These are phyloP conservation scores for Ciona savignyi DNA, from an alignment of 23 tunicate species.

Conservation along the genomic window DNA sequence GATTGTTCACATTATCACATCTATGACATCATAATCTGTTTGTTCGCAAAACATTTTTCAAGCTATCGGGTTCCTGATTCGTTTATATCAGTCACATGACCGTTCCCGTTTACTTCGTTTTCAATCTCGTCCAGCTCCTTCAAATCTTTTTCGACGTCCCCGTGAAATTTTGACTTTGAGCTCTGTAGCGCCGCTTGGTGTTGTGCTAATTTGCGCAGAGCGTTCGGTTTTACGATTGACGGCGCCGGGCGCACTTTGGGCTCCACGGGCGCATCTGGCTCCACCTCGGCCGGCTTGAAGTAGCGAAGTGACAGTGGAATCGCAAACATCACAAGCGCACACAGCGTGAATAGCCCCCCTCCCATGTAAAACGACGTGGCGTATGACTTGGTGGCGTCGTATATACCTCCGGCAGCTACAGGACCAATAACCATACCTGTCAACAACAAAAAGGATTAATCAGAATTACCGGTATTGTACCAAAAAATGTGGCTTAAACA, in stretches of 20 bases:
- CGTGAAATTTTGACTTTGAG: conserved; percentile 40
- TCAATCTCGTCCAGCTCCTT: conserved; percentile 51
- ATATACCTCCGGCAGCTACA: conserved; percentile 58
- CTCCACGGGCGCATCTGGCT: conserved; percentile 9
- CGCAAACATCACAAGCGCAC: conserved; percentile 37
- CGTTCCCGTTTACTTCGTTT: too few relatives aligned
- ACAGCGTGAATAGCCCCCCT: conserved; percentile 40
- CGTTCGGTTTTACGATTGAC: conserved; percentile 47
- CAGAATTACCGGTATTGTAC: too few relatives aligned
- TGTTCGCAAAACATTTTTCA: too few relatives aligned
- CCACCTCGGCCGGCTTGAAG: conserved; percentile 9
- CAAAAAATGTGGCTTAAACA: background rate
- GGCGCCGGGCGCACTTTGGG: background rate
- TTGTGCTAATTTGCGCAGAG: conserved; percentile 48
- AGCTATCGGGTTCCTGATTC: too few relatives aligned
- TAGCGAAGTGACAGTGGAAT: conserved; percentile 21
- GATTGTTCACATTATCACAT: too few relatives aligned
- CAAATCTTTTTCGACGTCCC: conserved; percentile 43
- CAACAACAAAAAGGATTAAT: too few relatives aligned
- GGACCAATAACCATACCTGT: conserved; percentile 86
- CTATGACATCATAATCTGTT: too few relatives aligned
- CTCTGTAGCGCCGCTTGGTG: conserved; percentile 26
- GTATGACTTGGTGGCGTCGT: conserved; percentile 65
- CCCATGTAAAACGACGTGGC: conserved; percentile 43
- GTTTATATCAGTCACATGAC: too few relatives aligned